Evolutionary conservation across 2,797 vertebrate species (phyloP), one percentile per base, ranked within the genome.

Genomic region (Pagetopsis macropterus): DNA sequence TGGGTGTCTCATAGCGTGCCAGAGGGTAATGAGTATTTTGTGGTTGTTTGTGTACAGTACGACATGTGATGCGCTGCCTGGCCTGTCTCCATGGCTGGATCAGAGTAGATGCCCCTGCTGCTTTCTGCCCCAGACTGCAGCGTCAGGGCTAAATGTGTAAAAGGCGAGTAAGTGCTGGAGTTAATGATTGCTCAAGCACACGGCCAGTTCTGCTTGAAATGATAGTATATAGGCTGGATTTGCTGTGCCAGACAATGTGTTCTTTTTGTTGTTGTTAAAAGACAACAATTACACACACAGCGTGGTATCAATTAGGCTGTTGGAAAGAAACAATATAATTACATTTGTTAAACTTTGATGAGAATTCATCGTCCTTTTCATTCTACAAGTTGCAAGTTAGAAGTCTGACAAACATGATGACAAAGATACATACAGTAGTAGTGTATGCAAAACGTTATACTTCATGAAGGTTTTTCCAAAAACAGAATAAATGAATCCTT

Each of bases 171-270:
- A 19, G 66, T 60, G n/a, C 59, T 48, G 4, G 37, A 50, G 37
- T 23, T 83, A 69, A 83, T 88, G 81, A 73, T 65, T 72, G 57
- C 54, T 65, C 21, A 23, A 64, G 21, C 58, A 61, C 27, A 37
- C 19, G 2, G 27, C 46, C 43, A 50, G 60, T 62, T 62, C n/a
- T 61, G 56, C 19, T 71, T 40, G 13, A 37, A 75, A 5, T 41
- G 27, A 64, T 16, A 19, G 10, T 49, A 7, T 48, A 37, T 45
- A 6, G 3, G 45, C 15, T n/a, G 49, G 50, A 44, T 55, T 2
- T 44, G 37, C 17, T 31, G 31, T 17, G 5, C 33, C 61, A 68
- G 55, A 56, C 17, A 15, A 54, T 13, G 8, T 67, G 40, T 57
- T 59, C 11, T 21, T 19, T 37, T 27, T 37, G 6, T 59, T 63